These are phyloP conservation scores for Tadarida brasiliensis DNA, from an alignment of 2,797 vertebrate species.

Conservation along the genomic window DNA sequence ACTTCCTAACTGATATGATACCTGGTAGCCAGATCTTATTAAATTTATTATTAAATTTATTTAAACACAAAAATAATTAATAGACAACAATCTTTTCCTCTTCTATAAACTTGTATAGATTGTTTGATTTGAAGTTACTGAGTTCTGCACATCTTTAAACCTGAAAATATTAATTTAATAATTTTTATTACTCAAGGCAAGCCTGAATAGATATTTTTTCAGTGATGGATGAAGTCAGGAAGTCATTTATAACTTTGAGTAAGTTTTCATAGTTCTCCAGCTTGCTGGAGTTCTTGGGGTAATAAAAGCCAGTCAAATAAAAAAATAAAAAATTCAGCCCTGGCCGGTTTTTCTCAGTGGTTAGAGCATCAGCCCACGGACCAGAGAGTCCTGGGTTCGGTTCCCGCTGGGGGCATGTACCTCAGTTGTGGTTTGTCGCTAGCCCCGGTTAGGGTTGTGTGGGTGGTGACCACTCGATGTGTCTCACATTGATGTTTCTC, in stretches of 20 bases:
- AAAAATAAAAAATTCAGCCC: slow-evolving; percentile 53
- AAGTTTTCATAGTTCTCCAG: slow-evolving; percentile 54
- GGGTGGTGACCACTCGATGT: too few species aligned
- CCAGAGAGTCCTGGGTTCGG: too few species aligned
- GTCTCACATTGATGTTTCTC: too few species aligned
- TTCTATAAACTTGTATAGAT: background rate
- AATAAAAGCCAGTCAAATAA: background rate
- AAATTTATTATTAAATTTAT: slow-evolving; percentile 64
- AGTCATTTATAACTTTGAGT: slow-evolving; percentile 29
- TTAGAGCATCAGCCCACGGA: too few species aligned
- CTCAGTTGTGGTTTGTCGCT: too few species aligned
- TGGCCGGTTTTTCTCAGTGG: too few species aligned
- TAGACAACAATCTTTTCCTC: background rate
- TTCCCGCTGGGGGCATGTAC: too few species aligned
- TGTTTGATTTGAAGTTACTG: slow-evolving; percentile 71
- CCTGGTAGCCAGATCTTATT: slow-evolving; percentile 64
- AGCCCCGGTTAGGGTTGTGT: too few species aligned
- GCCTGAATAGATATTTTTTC: slow-evolving; percentile 39
- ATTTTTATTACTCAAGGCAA: slow-evolving; percentile 48
- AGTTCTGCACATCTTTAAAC: slow-evolving; percentile 20
- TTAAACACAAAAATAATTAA: slow-evolving; percentile 77
- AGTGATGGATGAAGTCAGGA: slow-evolving; percentile 59
- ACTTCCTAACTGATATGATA: slow-evolving; percentile 79
- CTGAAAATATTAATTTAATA: slow-evolving; percentile 41
- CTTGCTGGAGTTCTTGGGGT: background rate